Base-by-base conservation (phyloP, 2,797 vertebrate species). In the Crenichthys baileyi region DNA sequence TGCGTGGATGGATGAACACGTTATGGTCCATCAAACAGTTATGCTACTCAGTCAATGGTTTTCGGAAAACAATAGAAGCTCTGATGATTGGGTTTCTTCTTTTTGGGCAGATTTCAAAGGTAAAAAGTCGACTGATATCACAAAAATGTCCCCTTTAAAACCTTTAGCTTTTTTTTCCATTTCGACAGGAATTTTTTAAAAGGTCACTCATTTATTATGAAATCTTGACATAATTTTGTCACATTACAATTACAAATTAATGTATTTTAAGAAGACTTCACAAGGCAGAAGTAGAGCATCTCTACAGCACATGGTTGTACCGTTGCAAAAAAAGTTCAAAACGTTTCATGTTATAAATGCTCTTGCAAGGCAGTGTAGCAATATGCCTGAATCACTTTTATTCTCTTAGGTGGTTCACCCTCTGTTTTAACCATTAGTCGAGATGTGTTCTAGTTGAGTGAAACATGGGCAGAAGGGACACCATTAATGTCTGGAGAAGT, bases 341-440 rank as follows among this genome's bases (percentile, higher is more conserved):
- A 41, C 41, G 31, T 39, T 41, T 8, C 39, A 22, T 65, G 61
- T 31, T 65, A 4, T 20, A 0, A 65, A 39, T 65, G 7, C 36
- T 20, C 61, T n/a, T 24, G 0, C 16, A 39, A 65, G 20, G 31
- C 18, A 65, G 18, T 39, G 15, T n/a, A 39, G 73, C 79, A 81
- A 78, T 83, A 20, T 0, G 7, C n/a, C 61, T 58, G 67, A 82
- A 83, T 67, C 77, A 73, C 83, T 51, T 81, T 63, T 65, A 73
- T n/a, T 73, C 12, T 67, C 85, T 88, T 83, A 89, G 87, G 85
- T 88, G 90, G 76, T 88, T 75, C 67, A 72, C 76, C 83, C 58
- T 87, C 93, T 95, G 94, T 84, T 92, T 71, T 84, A 93, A 74
- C 80, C 89, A 92, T 94, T 94, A 94, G 92, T 85, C 76, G 60